Percentiles rank a stretch among this genome's conserved stretches.
Conservation (phyloP, 2,888 invertebrate genomes). For the Dryadula phaetusa region DNA sequence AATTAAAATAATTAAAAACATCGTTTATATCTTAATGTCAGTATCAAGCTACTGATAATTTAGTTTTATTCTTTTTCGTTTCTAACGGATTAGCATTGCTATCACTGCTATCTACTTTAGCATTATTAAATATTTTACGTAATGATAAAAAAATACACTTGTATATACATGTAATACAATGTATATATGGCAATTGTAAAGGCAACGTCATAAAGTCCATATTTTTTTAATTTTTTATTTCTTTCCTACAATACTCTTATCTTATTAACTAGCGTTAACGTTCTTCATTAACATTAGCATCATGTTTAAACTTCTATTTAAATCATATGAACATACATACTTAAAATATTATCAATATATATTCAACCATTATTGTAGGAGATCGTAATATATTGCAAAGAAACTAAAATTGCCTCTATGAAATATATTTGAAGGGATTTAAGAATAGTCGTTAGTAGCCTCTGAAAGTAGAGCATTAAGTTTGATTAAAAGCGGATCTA, state of each 20-base stretch:
- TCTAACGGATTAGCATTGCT: not conserved
- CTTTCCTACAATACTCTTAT: no score
- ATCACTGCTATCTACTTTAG: not conserved
- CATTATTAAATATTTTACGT: not conserved
- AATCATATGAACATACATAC: no score
- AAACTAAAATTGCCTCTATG: constrained; percentile 16
- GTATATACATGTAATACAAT: not conserved
- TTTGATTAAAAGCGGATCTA: constrained; percentile 39
- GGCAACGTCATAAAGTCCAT: constrained; percentile 1
- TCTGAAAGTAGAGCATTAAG: constrained; percentile 32
- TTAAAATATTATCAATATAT: no score
- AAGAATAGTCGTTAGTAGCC: constrained; percentile 29
- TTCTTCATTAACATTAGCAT: no score
- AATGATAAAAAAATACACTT: not conserved
- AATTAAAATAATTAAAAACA: not conserved
- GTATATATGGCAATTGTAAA: not conserved
- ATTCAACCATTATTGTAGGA: not conserved
- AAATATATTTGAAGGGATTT: constrained; percentile 28
- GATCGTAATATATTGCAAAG: not conserved
- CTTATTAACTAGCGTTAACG: no score
- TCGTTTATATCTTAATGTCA: not conserved
- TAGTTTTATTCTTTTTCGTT: constrained; percentile 5
- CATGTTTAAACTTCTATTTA: no score
- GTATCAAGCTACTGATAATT: not conserved
- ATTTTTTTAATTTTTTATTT: not conserved